A percentile compares a stretch with the other conserved stretches of the same genome.
Conservation (phyloP, 1,140 invertebrate genomes). For the Leptinotarsa lineolata region DNA sequence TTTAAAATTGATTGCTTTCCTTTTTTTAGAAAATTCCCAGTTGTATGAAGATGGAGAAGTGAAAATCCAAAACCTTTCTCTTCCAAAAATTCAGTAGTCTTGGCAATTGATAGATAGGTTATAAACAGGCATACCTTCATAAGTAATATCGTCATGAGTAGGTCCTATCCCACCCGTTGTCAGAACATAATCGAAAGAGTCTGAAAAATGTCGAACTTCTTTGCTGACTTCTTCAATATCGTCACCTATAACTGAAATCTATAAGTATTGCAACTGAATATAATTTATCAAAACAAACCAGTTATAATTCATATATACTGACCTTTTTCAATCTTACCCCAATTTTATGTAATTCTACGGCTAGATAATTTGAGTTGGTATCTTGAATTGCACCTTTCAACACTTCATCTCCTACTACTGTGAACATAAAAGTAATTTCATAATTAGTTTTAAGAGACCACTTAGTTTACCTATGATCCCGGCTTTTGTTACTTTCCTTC, state of each 20-base stretch:
- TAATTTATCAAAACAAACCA: slow-evolving; percentile 11
- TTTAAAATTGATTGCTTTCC: no score
- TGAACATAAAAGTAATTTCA: slow-evolving; percentile 31
- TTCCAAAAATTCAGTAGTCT: no score
- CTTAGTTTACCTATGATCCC: slow-evolving; percentile 43
- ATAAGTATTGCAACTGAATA: slow-evolving; percentile 38
- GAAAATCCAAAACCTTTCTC: no score
- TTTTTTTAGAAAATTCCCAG: no score
- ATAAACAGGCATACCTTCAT: slow-evolving; percentile 62
- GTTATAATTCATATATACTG: slow-evolving; percentile 14
- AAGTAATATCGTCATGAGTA: slow-evolving; percentile 86
- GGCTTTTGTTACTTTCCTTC: slow-evolving; percentile 35
- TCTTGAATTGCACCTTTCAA: slow-evolving; percentile 79
- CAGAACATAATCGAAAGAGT: slow-evolving; percentile 67
- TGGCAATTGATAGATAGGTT: no score
- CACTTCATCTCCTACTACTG: slow-evolving; percentile 84
- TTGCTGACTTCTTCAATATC: slow-evolving; percentile 69
- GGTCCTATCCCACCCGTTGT: slow-evolving; percentile 83
- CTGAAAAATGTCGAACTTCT: slow-evolving; percentile 71
- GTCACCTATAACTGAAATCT: slow-evolving; percentile 75
- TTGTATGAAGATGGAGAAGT: no score
- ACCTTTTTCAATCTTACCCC: slow-evolving; percentile 71
- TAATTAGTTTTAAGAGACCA: not conserved
- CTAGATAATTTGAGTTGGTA: slow-evolving; percentile 74
- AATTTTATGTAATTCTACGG: slow-evolving; percentile 65